These are phyloP conservation scores for Hecatera dysodea DNA, from an alignment of 2,888 invertebrate species.

Conservation along the genomic window DNA sequence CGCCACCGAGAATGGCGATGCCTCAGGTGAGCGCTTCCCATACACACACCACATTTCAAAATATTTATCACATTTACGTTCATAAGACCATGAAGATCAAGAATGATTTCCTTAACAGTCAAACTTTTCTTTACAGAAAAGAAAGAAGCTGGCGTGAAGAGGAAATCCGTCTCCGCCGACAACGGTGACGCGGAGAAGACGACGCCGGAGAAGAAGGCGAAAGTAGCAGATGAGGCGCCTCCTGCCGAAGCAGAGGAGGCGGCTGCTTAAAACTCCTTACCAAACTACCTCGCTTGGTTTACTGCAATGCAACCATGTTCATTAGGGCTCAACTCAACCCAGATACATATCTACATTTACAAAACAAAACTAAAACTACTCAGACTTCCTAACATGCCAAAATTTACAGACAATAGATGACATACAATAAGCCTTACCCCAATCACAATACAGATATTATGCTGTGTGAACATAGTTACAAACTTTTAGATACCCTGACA, in stretches of 20 bases:
- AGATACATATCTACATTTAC: conserved; percentile 79
- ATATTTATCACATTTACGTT: too few species aligned
- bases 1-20: conserved; percentile 87
- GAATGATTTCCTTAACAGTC: conserved; percentile 13
- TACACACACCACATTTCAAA: not conserved
- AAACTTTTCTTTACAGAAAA: conserved; percentile 80
- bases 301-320: conserved; percentile 89
- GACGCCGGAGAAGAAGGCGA: conserved; percentile 94
- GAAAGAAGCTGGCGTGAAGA: conserved; percentile 91
- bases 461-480: conserved; percentile 48
- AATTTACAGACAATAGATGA: conserved; percentile 64
- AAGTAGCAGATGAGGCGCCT: conserved; percentile 91
- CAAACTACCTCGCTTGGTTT: conserved; percentile 81
- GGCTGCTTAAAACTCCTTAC: conserved; percentile 87
- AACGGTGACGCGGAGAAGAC: conserved; percentile 91
- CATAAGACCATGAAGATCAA: not conserved
- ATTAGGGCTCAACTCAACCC: conserved; percentile 86
- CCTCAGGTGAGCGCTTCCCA: conserved; percentile 77
- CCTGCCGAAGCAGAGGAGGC: conserved; percentile 90
- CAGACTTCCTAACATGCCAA: conserved; percentile 63
- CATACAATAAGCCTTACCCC: conserved; percentile 38
- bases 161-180: conserved; percentile 92
- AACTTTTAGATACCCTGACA: conserved; percentile 49
- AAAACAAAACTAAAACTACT: conserved; percentile 56
- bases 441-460: conserved; percentile 35